Percentiles rank a stretch among this genome's conserved stretches.
These are phyloP conservation scores for Danio kyathit DNA, from an alignment of 2,797 vertebrate species.

Conservation along the genomic window DNA sequence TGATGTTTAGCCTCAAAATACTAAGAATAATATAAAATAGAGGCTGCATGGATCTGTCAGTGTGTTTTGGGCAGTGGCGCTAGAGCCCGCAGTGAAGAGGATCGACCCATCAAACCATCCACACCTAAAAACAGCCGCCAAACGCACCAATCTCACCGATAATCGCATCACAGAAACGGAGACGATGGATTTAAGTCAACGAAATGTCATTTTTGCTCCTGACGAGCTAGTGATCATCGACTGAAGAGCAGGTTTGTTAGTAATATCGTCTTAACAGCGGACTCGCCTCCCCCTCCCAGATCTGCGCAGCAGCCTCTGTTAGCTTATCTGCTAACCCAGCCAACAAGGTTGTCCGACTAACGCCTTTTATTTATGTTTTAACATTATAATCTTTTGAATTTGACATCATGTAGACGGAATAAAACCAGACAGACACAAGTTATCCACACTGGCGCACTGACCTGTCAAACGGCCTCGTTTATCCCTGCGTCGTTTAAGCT, in stretches of 20 bases:
- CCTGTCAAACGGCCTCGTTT: conserved; percentile 78
- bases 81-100: conserved; percentile 31
- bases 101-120: conserved; percentile 27
- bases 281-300: conserved; percentile 28
- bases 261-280: conserved; percentile 15
- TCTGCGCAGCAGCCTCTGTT: conserved; percentile 36
- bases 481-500: conserved; percentile 76
- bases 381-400: neutral
- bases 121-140: neutral
- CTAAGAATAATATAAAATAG: neutral
- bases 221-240: neutral
- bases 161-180: neutral
- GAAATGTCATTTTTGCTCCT: neutral
- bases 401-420: neutral
- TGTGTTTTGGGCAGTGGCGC: conserved; percentile 12
- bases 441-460: conserved; percentile 58
- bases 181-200: neutral
- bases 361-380: neutral
- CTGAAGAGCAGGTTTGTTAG: conserved; percentile 4
- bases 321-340: conserved; percentile 40
- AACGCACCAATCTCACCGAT: conserved; percentile 8
- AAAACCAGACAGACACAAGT: neutral
- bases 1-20: neutral
- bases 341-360: conserved; percentile 25
- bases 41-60: neutral